Conservation (phyloP, 1,140 invertebrate species). For the Drosophila bipectinata region DNA sequence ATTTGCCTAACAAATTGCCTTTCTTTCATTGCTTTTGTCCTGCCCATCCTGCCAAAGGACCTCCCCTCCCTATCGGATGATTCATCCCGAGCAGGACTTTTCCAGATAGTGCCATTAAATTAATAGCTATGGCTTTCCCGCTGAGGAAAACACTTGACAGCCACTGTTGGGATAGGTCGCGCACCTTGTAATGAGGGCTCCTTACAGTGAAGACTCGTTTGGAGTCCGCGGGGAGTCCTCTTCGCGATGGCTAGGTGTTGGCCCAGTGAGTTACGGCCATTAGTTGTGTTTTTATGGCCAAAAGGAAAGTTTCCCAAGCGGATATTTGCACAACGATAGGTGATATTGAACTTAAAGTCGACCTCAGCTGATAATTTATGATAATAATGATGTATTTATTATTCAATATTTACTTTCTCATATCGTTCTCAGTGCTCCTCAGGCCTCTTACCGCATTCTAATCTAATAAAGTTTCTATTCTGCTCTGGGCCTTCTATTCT, state of each 20-base stretch:
- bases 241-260: conserved; percentile 24
- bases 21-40: conserved; percentile 3
- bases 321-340: conserved; percentile 6
- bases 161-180: conserved; percentile 41
- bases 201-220: conserved; percentile 30
- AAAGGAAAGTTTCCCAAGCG: conserved; percentile 12
- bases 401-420: conserved; percentile 32
- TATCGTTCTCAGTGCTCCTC: conserved; percentile 4
- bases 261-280: conserved; percentile 40
- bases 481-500: conserved; percentile 8
- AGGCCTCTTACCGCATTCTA: conserved; percentile 49
- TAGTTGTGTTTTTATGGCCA: conserved; percentile 30
- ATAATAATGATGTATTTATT: neutral
- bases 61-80: conserved; percentile 1
- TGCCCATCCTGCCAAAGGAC: neutral
- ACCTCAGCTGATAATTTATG: too few species aligned
- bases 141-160: conserved; percentile 25
- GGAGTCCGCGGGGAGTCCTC: conserved; percentile 30
- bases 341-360: neutral
- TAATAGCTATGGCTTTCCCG: conserved; percentile 19
- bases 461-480: conserved; percentile 63
- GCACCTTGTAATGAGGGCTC: conserved; percentile 40
- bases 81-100: conserved; percentile 35
- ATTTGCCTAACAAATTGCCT: conserved; percentile 44
- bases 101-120: conserved; percentile 27